phyloP scores from a whole-genome alignment of 2,888 invertebrate genomes.

The Papilio demoleus region DNA sequence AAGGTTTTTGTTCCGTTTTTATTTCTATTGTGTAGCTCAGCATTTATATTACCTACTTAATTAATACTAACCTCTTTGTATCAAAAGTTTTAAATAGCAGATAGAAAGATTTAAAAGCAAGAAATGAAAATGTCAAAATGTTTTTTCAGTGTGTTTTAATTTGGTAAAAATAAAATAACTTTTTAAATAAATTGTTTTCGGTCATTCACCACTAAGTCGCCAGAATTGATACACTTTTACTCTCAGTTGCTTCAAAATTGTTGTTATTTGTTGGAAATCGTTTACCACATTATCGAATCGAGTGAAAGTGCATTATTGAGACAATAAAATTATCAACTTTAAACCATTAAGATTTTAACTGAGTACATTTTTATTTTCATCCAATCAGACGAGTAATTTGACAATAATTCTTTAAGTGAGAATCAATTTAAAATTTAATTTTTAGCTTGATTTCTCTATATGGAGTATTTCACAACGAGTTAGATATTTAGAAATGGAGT shows the following conservation, averaged over 20 bases:
- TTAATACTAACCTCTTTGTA: no score
- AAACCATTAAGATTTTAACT: neutral
- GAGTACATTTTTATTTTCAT: neutral
- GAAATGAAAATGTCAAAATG: no score
- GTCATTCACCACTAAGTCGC: no score
- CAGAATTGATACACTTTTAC: conserved; percentile 35
- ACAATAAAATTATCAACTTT: conserved; percentile 1
- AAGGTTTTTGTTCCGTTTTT: conserved; percentile 25
- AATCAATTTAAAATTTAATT: neutral
- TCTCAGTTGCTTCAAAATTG: neutral
- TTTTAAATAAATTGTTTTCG: no score
- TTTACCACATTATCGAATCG: conserved; percentile 36
- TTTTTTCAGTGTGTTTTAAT: no score
- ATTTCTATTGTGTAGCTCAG: no score
- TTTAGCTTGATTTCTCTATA: neutral
- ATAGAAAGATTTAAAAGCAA: no score
- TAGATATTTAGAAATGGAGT: no score
- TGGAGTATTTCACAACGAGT: neutral
- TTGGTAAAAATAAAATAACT: no score
- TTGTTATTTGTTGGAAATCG: conserved; percentile 35
- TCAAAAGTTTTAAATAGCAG: no score
- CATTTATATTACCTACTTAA: no score
- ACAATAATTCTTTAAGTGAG: neutral
- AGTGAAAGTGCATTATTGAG: conserved; percentile 31
- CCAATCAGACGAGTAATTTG: neutral